Base-by-base conservation (phyloP, 2,888 invertebrate species). In the Hedya salicella region DNA sequence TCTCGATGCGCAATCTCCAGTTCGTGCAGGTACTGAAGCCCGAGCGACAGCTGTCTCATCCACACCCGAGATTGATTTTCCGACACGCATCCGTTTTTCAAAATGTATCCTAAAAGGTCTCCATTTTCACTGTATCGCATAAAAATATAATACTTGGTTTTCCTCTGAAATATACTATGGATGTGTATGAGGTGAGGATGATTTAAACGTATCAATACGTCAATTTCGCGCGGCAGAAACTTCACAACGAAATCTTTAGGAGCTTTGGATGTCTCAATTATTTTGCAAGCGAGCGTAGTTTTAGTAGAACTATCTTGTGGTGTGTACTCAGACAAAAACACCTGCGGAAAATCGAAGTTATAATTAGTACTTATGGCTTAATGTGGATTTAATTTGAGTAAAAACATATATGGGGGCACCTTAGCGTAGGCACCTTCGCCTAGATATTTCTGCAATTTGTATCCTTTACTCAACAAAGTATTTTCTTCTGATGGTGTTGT, bases 341-440 rank as follows among this genome's bases (percentile, higher is more conserved):
- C 92, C 91, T 91, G 81, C 42, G 30, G 17, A 40, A 53, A 19
- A 46, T 46, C 25, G 44, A 16, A 50, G 40, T 25, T 39, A 53
- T 52, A 14, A 42, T 49, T n/a, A 62, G 13, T 13, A 67, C n/a
- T n/a, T n/a, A n/a, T n/a, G n/a, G n/a, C n/a, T n/a, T n/a, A n/a
- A n/a, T n/a, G 17, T 36, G 16, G 46, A 39, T 54, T 30, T 25
- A 25, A 53, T 4, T 42, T 48, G 13, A 16, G 32, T n/a, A 32
- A 32, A 25, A 25, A 19, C 3, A 39, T n/a, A 2, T 42, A 16
- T n/a, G 13, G 32, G 30, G 25, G 68, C 76, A 96, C 96, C 92
- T 95, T 95, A n/a, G 96, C 96, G 76, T 96, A 96, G 14, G 96
- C 95, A 62, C 96, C 96, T 90, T 96, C 95, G 6, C 96, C 96